phyloP scores from a whole-genome alignment of 2,113 vertebrate species.

The Istiophorus platypterus region DNA sequence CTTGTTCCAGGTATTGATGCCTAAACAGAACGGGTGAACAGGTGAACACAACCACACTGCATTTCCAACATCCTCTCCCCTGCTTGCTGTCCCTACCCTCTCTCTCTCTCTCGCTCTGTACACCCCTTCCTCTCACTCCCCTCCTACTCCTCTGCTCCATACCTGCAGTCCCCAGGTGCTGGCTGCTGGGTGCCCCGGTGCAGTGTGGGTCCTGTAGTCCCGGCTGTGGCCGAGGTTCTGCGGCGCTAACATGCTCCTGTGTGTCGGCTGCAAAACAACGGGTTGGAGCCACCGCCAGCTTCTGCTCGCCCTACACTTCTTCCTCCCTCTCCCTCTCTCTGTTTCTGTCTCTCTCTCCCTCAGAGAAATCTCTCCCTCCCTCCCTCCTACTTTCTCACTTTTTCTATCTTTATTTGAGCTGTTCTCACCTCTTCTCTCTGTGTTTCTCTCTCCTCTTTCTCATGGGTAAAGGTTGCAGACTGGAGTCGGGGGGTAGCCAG shows the following conservation, averaged over 20 bases:
- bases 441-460: background rate
- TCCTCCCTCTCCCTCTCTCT: conserved; percentile 27
- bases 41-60: background rate
- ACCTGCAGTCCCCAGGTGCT: conserved; percentile 80
- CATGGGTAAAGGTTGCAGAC: background rate
- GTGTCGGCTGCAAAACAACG: conserved; percentile 29
- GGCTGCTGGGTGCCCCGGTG: conserved; percentile 58
- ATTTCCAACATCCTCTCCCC: background rate
- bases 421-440: conserved; percentile 61
- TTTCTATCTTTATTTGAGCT: conserved; percentile 63
- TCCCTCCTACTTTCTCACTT: conserved; percentile 36
- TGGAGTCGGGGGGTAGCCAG: background rate
- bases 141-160: conserved; percentile 11
- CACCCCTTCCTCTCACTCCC: too few relatives aligned
- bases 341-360: conserved; percentile 36
- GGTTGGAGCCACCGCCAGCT: conserved; percentile 44
- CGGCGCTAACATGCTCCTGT: conserved; percentile 75
- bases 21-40: background rate
- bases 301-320: conserved; percentile 46
- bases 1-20: background rate
- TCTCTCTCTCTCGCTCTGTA: background rate
- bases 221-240: conserved; percentile 63
- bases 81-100: background rate
- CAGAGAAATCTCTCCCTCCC: conserved; percentile 21
- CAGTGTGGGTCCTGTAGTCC: conserved; percentile 76